Conservation (phyloP, 1,140 invertebrate genomes). For the Drosophila parabipectinata region DNA sequence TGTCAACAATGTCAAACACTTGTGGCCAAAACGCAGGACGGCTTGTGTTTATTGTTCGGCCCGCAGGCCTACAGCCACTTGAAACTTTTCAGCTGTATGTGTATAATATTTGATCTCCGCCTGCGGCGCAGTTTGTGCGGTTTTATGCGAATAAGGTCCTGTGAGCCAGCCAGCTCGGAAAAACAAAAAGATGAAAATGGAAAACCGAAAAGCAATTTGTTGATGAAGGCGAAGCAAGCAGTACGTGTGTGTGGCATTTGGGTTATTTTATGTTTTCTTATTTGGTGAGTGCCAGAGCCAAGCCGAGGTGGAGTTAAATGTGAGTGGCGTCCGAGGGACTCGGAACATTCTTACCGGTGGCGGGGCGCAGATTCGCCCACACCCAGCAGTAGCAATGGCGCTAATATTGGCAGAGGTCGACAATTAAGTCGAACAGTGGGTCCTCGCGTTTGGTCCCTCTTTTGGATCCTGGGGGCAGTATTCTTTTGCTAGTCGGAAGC, state of each 20-base stretch:
- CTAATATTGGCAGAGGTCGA: slow-evolving; percentile 83
- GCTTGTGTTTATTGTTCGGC: slow-evolving; percentile 44
- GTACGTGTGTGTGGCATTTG: slow-evolving; percentile 13
- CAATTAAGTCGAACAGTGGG: slow-evolving; percentile 68
- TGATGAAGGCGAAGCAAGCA: slow-evolving; percentile 50
- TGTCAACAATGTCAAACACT: slow-evolving; percentile 67
- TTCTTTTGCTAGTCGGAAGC: neutral
- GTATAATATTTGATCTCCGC: slow-evolving; percentile 19
- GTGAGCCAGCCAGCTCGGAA: slow-evolving; percentile 7
- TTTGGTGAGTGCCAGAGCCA: slow-evolving; percentile 28
- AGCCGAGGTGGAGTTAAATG: slow-evolving; percentile 22
- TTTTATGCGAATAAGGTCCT: slow-evolving; percentile 32
- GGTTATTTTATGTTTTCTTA: slow-evolving; percentile 6
- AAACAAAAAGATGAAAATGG: slow-evolving; percentile 20
- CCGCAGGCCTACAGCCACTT: slow-evolving; percentile 45
- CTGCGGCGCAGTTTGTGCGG: slow-evolving; percentile 33
- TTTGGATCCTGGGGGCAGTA: slow-evolving; percentile 3
- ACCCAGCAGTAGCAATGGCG: slow-evolving; percentile 84
- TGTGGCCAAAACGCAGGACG: slow-evolving; percentile 49
- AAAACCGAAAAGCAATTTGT: slow-evolving; percentile 40
- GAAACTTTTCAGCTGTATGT: slow-evolving; percentile 49
- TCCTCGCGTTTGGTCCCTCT: slow-evolving; percentile 31
- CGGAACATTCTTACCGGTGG: slow-evolving; percentile 79
- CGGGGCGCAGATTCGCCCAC: slow-evolving; percentile 84
- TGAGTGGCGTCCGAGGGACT: slow-evolving; percentile 6